Percentiles rank a stretch among this genome's conserved stretches.
Conservation (phyloP, 1,140 invertebrate species). For the Lamellibrachia luymesi region DNA sequence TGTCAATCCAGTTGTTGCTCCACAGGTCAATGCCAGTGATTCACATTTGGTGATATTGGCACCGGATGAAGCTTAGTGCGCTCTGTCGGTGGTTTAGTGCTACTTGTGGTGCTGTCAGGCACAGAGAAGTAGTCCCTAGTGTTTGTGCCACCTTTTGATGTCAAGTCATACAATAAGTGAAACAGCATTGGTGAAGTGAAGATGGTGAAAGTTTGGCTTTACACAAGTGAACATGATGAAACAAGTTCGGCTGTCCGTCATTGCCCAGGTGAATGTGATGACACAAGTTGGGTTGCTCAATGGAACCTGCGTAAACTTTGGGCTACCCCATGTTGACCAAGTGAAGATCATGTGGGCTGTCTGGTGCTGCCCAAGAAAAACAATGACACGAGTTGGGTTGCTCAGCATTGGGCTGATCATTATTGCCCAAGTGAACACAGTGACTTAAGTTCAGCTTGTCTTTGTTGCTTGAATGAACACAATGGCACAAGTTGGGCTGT, state of each 20-base stretch:
- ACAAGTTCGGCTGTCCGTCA: not conserved
- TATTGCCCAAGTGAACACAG: not conserved
- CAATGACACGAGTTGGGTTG: not conserved
- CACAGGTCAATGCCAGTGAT: not conserved
- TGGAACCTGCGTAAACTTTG: not conserved
- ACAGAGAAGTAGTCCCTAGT: not conserved
- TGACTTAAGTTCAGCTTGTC: no score
- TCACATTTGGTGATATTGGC: no score
- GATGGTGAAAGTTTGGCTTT: not conserved
- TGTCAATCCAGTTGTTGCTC: not conserved
- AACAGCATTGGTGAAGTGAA: not conserved
- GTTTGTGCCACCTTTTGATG: no score
- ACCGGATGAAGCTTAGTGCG: no score
- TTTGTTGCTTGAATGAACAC: no score
- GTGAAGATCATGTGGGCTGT: not conserved
- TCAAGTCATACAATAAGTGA: no score
- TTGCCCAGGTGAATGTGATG: not conserved
- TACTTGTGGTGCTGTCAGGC: not conserved
- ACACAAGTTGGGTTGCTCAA: not conserved
- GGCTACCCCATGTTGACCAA: not conserved
- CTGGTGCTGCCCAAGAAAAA: not conserved
- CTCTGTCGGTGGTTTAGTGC: not conserved
- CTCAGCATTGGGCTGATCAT: not conserved
- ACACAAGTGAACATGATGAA: not conserved
- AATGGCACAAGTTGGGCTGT: no score